Conservation (phyloP, 2,797 vertebrate species). For the Heteromormyrus szaboi region DNA sequence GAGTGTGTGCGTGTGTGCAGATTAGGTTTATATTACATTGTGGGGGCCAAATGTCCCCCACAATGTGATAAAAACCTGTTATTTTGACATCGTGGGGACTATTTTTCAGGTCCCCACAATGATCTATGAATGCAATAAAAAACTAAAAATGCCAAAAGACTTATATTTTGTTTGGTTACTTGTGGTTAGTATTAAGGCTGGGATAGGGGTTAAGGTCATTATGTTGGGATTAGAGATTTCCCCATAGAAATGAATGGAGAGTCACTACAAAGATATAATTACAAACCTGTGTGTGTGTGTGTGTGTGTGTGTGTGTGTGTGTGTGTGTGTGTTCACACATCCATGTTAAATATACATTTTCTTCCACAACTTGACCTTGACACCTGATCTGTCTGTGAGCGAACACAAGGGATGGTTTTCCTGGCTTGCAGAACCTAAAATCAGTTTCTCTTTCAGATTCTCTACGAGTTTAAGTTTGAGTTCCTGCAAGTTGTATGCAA, state of each 20-base stretch:
- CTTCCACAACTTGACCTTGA: not conserved
- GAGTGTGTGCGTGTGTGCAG: not conserved
- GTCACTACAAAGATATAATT: not conserved
- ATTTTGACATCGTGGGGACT: not conserved
- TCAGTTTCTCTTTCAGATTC: slow-evolving; percentile 60
- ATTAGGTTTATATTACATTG: not conserved
- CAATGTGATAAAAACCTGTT: not conserved
- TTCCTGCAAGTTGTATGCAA: slow-evolving; percentile 93
- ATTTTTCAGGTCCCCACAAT: not conserved
- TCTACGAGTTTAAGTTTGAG: slow-evolving; percentile 97
- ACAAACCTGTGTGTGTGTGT: not conserved
- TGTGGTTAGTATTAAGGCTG: not conserved
- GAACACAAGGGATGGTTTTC: not conserved
- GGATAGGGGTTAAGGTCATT: not conserved
- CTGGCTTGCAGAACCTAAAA: not conserved
- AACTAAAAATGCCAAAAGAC: not conserved
- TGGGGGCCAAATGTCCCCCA: not conserved
- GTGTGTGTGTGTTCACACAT: not conserved
- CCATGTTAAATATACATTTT: not conserved
- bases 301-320: not conserved
- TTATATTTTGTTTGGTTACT: not conserved
- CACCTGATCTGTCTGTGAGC: not conserved
- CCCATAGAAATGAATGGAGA: not conserved
- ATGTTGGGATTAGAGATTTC: not conserved
- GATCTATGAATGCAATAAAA: not conserved